Percentiles rank a stretch among this genome's conserved stretches.
Conservation (phyloP, 2,113 vertebrate genomes). For the Zootoca vivipara region DNA sequence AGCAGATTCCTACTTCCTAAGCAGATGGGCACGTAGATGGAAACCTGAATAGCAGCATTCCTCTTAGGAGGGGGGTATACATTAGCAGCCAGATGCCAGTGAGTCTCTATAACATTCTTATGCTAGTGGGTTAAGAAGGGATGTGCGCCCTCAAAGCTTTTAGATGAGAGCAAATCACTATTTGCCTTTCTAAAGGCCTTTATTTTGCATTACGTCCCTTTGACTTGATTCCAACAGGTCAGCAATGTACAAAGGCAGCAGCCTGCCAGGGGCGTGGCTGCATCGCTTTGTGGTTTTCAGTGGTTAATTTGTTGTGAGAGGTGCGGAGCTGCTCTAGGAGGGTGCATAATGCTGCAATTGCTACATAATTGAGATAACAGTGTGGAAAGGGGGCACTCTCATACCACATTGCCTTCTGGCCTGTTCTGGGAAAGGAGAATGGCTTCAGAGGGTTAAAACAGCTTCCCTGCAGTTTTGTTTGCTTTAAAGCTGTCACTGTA, state of each 20-base stretch:
- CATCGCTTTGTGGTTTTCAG: not conserved
- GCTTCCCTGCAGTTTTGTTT: not conserved
- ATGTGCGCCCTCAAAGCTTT: constrained; percentile 37
- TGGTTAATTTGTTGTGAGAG: not conserved
- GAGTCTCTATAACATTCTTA: not conserved
- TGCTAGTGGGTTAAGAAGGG: constrained; percentile 50
- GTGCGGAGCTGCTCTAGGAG: not conserved
- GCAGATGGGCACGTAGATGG: no score
- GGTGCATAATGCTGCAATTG: not conserved
- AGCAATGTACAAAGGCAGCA: rapidly evolving
- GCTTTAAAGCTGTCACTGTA: no score
- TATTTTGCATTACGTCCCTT: constrained; percentile 29
- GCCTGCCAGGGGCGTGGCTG: not conserved
- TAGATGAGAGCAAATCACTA: constrained; percentile 38
- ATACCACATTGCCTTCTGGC: not conserved
- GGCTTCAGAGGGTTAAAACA: not conserved
- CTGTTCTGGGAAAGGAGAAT: not conserved
- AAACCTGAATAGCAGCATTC: no score
- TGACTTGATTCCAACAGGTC: constrained; percentile 9
- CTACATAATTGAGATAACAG: not conserved
- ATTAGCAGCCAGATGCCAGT: constrained; percentile 57
- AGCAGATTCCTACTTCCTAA: no score
- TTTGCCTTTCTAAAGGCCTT: not conserved
- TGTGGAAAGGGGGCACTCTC: not conserved
- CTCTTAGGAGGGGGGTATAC: no score